These are phyloP conservation scores for Hemistola chrysoprasaria DNA, from an alignment of 2,888 invertebrate genomes.

Conservation along the genomic window DNA sequence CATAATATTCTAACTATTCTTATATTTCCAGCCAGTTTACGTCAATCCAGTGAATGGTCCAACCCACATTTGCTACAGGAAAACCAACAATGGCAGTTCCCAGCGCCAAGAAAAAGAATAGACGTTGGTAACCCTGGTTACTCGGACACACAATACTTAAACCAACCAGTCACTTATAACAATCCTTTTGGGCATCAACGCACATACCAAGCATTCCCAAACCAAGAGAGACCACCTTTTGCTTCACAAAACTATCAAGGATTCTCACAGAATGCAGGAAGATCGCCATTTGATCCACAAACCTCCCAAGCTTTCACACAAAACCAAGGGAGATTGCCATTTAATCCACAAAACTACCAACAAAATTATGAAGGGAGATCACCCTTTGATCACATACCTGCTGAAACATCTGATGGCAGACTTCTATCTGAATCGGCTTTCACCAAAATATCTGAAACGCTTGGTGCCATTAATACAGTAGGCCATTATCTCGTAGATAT, in stretches of 20 bases:
- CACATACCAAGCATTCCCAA: too few species aligned
- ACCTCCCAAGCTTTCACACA: too few species aligned
- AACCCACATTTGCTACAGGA: constrained; percentile 52
- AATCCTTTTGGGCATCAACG: constrained; percentile 35
- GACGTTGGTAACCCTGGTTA: too few species aligned
- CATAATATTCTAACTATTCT: constrained; percentile 11
- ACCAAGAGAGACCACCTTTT: too few species aligned
- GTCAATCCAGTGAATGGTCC: constrained; percentile 52
- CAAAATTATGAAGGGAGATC: constrained; percentile 22
- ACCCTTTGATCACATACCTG: constrained; percentile 36
- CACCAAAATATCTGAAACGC: constrained; percentile 83
- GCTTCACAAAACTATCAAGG: too few species aligned
- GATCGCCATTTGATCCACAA: too few species aligned
- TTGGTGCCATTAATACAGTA: constrained; percentile 92
- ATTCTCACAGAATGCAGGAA: too few species aligned
- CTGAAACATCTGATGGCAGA: constrained; percentile 66
- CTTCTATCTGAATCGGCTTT: constrained; percentile 84
- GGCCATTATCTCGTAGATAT: constrained; percentile 93
- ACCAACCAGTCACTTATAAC: constrained; percentile 35
- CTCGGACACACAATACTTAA: constrained; percentile 11
- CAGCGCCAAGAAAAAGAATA: constrained; percentile 62
- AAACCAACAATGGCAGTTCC: constrained; percentile 68
- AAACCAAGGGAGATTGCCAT: constrained; percentile 9
- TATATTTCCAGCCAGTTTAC: constrained; percentile 57
- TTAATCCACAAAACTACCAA: constrained; percentile 14